These are phyloP conservation scores for Idaea aversata DNA, from an alignment of 2,888 invertebrate genomes.

Conservation along the genomic window DNA sequence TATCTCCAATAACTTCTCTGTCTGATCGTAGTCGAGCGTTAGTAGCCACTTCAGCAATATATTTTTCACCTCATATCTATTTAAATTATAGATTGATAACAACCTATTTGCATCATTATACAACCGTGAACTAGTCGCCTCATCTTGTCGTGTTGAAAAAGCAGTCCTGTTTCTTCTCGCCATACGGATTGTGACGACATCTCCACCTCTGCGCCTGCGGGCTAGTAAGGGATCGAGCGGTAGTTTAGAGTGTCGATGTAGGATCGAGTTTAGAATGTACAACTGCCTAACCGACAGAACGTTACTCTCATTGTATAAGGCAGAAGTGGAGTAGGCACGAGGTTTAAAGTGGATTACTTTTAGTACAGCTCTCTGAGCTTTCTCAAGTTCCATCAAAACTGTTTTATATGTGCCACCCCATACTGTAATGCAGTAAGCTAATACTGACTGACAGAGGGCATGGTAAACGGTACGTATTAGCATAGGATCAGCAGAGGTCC, in stretches of 20 bases:
- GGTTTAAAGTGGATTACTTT: slow-evolving; percentile 16
- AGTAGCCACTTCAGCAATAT: too few species aligned
- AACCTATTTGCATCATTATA: background rate
- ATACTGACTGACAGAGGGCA: slow-evolving; percentile 4
- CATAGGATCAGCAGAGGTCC: background rate
- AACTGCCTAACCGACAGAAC: background rate
- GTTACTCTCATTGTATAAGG: background rate
- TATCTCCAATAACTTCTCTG: too few species aligned
- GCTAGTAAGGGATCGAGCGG: too few species aligned
- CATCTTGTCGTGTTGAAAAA: too few species aligned
- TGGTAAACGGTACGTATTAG: slow-evolving; percentile 6
- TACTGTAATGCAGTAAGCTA: slow-evolving; percentile 8
- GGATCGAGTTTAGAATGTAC: background rate
- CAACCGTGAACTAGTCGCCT: too few species aligned
- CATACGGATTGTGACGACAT: background rate
- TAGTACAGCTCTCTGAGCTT: slow-evolving; percentile 16
- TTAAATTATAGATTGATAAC: slow-evolving; percentile 1
- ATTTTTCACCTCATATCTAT: too few species aligned
- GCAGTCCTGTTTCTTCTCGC: too few species aligned
- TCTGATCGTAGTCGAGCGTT: too few species aligned
- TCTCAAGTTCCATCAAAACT: slow-evolving; percentile 12
- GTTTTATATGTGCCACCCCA: slow-evolving; percentile 21
- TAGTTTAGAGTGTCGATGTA: background rate
- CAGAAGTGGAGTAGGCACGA: slow-evolving; percentile 1
- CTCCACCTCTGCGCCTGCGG: background rate